Evolutionary conservation across 30 jellyfish, hydroid and myxozoan species (phyloP).

Genomic region (Hydractinia symbiolongicarpus): DNA sequence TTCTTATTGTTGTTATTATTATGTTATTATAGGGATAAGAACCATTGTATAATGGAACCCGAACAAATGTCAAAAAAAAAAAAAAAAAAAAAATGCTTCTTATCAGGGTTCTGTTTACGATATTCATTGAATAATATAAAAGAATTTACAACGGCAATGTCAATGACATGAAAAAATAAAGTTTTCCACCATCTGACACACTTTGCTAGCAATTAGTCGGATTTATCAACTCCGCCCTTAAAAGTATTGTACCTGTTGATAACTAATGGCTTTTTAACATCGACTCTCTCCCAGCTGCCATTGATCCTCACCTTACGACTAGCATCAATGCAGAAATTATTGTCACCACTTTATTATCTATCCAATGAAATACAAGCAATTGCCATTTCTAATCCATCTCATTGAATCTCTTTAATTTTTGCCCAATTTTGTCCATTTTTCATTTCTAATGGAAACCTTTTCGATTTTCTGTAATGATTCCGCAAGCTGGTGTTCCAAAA

Average conservation of each 20-base stretch:
- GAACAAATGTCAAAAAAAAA: too few species aligned
- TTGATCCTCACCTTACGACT: constrained; percentile 20
- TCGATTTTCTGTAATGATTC: constrained; percentile 4
- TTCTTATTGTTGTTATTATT: too few species aligned
- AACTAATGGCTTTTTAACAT: constrained; percentile 23
- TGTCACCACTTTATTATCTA: constrained; percentile 36
- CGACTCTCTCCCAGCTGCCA: constrained; percentile 14
- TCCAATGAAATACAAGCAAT: constrained; percentile 28
- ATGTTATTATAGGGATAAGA: too few species aligned
- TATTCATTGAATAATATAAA: constrained; percentile 23
- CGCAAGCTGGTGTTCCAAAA: constrained; percentile 23
- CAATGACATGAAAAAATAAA: constrained; percentile 36
- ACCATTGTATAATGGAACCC: too few species aligned
- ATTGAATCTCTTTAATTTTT: constrained; percentile 20
- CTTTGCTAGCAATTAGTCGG: constrained; percentile 33
- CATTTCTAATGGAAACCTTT: constrained; percentile 14
- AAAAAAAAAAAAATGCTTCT: too few species aligned
- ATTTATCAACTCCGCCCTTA: constrained; percentile 54
- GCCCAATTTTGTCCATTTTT: constrained; percentile 34
- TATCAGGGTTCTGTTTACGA: not conserved
- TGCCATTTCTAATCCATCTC: constrained; percentile 24
- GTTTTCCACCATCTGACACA: constrained; percentile 38
- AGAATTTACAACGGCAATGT: constrained; percentile 31
- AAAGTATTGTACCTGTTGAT: constrained; percentile 24
- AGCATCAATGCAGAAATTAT: constrained; percentile 8